phyloP scores from a whole-genome alignment of 2,888 invertebrate species.

The Tillus elongatus region DNA sequence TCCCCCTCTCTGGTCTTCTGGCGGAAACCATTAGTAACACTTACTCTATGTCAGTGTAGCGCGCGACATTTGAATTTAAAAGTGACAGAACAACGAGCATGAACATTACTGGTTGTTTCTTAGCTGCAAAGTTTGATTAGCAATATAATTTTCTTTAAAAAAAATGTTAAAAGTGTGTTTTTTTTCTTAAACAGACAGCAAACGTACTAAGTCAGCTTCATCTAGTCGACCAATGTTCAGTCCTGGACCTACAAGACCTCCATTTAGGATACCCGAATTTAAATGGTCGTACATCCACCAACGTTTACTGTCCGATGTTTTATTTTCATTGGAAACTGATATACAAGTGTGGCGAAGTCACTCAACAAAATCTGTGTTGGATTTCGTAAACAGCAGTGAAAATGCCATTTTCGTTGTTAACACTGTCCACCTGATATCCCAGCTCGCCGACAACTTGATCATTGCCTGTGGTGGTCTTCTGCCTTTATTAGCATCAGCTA shows the following conservation, averaged over 20 bases:
- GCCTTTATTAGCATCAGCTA: slow-evolving; percentile 94
- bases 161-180: too few species aligned
- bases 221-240: slow-evolving; percentile 82
- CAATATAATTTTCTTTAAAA: too few species aligned
- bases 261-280: slow-evolving; percentile 98
- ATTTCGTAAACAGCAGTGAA: slow-evolving; percentile 96
- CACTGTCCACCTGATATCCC: slow-evolving; percentile 97
- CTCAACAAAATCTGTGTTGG: slow-evolving; percentile 92
- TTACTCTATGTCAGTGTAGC: too few species aligned
- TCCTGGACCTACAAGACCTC: slow-evolving; percentile 85
- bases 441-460: slow-evolving; percentile 96
- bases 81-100: too few species aligned
- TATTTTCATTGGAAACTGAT: slow-evolving; percentile 95
- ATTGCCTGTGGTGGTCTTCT: slow-evolving; percentile 96
- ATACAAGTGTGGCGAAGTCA: slow-evolving; percentile 89
- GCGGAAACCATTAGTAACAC: too few species aligned
- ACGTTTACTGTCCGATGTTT: slow-evolving; percentile 85
- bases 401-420: slow-evolving; percentile 99
- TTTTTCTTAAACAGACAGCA: too few species aligned
- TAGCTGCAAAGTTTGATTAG: too few species aligned
- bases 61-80: too few species aligned
- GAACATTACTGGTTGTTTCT: too few species aligned
- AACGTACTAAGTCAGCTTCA: slow-evolving; percentile 51
- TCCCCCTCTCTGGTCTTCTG: too few species aligned
- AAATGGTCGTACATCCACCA: slow-evolving; percentile 99